Conservation (phyloP, 2,113 vertebrate species). For the Anolis carolinensis region DNA sequence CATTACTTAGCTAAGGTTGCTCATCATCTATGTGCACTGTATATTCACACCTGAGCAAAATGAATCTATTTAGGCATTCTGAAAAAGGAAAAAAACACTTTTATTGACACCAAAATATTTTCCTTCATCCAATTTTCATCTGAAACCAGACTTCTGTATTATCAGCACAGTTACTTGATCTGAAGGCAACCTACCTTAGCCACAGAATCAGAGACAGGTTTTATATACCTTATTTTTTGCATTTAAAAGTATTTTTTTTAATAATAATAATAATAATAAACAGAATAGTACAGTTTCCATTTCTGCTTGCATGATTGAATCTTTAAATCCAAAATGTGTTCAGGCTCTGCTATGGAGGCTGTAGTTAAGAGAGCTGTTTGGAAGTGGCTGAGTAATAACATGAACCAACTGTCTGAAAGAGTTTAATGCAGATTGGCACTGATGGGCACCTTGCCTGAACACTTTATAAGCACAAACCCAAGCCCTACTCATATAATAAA, state of each 20-base stretch:
- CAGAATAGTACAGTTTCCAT: background rate
- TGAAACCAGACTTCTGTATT: background rate
- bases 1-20: background rate
- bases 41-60: background rate
- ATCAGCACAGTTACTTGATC: background rate
- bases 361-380: background rate
- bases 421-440: background rate
- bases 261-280: background rate
- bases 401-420: background rate
- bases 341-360: background rate
- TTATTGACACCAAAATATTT: background rate
- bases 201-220: background rate
- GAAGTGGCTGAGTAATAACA: background rate
- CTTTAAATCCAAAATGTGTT: background rate
- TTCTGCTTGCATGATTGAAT: background rate
- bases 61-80: background rate
- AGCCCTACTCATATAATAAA: background rate
- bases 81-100: too few relatives aligned
- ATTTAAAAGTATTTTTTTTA: background rate
- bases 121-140: background rate
- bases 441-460: background rate
- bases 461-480: background rate
- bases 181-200: background rate
- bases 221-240: background rate
- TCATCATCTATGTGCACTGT: background rate